Evolutionary conservation across 2,113 vertebrate genomes (phyloP), one percentile per base, ranked within the genome.

Genomic region (Notechis scutatus): DNA sequence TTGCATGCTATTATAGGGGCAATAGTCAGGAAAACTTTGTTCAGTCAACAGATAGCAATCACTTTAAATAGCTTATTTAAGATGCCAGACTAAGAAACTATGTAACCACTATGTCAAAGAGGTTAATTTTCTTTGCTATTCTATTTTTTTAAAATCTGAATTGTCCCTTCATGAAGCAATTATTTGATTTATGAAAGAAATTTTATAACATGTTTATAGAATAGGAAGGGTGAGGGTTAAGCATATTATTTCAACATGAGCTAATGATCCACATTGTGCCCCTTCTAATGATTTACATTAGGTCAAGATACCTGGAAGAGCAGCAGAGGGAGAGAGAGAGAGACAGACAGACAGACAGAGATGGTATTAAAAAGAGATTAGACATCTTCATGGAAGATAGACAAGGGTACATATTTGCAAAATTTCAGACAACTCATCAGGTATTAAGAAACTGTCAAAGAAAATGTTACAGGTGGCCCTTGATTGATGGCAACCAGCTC

Each of bases 1-100:
- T 97, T 97, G 96, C 94, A 92, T 87, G 96, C 87, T 87, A 91
- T 52, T 94, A 94, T 64, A 94, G 87, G 88, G 47, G 86, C 87
- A 96, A 94, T 94, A 95, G 94, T 91, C 86, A 59, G 92, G 93
- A 85, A 74, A 47, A 93, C 94, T 92, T 93, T 94, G 92, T 96
- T 96, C 95, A 91, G 45, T 92, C 94, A 95, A 94, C 55, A 0
- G 92, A 91, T 91, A 88, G 93, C 47, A 86, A 45, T 86, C 93
- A 92, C 34, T 0, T 89, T 93, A 23, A 0, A 2, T 1, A 24
- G 24, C 55, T 14, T 64, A 15, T 54, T 42, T 57, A 87, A 61
- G 92, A 91, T 91, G 88, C 93, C 26, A 86, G 45, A 88, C 15
- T 57, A 11, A 91, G 81, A 21, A 39, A 9, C 34, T 39, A 1